phyloP scores from a whole-genome alignment of 2,888 invertebrate genomes.

The Hydrotaea diabolus region DNA sequence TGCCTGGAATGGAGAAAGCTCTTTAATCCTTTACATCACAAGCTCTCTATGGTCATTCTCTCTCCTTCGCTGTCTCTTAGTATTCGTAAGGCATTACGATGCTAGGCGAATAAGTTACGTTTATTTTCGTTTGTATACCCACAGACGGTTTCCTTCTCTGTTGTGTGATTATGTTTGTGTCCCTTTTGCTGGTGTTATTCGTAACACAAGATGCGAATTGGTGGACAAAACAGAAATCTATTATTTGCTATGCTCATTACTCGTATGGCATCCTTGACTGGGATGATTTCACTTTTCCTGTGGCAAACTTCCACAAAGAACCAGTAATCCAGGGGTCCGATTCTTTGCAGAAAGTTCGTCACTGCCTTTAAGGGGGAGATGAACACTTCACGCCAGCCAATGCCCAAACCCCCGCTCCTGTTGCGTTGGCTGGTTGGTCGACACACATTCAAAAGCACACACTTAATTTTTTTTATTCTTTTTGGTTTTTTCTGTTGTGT shows the following conservation, averaged over 20 bases:
- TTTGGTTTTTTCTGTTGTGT: constrained; percentile 41
- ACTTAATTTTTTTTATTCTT: constrained; percentile 23
- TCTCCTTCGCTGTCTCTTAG: background rate
- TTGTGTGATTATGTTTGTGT: background rate
- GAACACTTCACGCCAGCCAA: background rate
- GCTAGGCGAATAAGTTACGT: background rate
- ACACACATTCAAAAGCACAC: background rate
- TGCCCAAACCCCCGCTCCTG: constrained; percentile 46
- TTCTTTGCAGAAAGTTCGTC: constrained; percentile 69
- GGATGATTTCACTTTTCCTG: constrained; percentile 47
- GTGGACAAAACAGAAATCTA: constrained; percentile 12
- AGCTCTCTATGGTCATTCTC: background rate
- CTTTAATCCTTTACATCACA: background rate
- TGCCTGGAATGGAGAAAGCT: background rate
- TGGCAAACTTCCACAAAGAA: constrained; percentile 59
- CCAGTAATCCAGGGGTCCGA: constrained; percentile 78
- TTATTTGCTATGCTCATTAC: background rate
- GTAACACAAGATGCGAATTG: constrained; percentile 15
- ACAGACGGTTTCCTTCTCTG: background rate
- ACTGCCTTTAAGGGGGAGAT: background rate
- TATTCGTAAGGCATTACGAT: background rate
- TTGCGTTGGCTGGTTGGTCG: constrained; percentile 33
- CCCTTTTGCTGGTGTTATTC: constrained; percentile 1
- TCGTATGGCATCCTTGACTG: constrained; percentile 9
- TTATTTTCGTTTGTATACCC: background rate